phyloP scores from a whole-genome alignment of 2,888 invertebrate species.

The Strigamia transsilvanica region DNA sequence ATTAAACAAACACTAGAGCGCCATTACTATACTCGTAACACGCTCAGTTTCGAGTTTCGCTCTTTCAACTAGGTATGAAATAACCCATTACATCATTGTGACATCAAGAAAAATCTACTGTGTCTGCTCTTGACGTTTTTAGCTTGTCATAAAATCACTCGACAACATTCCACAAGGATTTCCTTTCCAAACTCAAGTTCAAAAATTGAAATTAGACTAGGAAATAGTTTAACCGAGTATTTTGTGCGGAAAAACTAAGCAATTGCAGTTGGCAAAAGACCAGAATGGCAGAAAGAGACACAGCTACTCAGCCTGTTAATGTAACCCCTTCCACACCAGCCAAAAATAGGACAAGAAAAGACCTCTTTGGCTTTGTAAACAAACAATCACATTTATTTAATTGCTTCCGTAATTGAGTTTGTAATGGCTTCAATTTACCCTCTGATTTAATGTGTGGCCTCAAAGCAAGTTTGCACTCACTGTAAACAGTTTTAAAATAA shows the following conservation, averaged over 20 bases:
- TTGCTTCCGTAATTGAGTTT: not conserved
- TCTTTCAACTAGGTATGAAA: constrained; percentile 4
- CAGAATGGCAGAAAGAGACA: not conserved
- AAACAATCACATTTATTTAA: constrained; percentile 15
- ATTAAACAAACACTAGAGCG: too few species aligned
- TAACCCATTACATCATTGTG: constrained; percentile 24
- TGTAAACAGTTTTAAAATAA: not conserved
- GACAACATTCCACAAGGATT: not conserved
- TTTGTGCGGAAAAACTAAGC: not conserved
- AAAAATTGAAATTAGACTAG: too few species aligned
- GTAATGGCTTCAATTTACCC: too few species aligned
- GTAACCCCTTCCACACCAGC: constrained; percentile 3
- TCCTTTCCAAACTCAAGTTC: not conserved
- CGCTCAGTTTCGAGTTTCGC: not conserved
- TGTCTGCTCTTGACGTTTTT: constrained; percentile 30
- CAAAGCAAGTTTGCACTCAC: not conserved
- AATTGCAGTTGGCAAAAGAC: not conserved
- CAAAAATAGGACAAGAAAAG: constrained; percentile 30
- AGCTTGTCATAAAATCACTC: constrained; percentile 1
- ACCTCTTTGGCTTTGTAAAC: constrained; percentile 21
- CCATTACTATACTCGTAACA: too few species aligned
- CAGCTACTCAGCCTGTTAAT: constrained; percentile 1
- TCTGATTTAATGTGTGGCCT: not conserved
- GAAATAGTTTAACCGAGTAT: not conserved
- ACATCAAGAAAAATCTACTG: not conserved